Evolutionary conservation across 2,797 vertebrate species (phyloP), one percentile per base, ranked within the genome.

Genomic region (Sebastes itinus): DNA sequence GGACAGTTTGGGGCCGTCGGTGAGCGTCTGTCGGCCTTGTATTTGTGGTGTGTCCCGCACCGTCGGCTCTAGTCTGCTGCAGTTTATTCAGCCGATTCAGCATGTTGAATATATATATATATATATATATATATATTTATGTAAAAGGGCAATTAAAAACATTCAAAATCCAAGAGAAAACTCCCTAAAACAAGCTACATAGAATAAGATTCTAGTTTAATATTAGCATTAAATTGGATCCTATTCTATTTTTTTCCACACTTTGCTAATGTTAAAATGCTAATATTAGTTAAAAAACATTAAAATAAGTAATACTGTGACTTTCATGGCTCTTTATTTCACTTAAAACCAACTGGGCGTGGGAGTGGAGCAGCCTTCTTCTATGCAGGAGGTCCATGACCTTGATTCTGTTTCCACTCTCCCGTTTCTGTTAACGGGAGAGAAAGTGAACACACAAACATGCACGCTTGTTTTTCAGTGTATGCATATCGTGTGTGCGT

Each of bases 341-440:
- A 14, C 20, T 25, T 42, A 27, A 77, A 72, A 62, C 22, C n/a
- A 65, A 78, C 73, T 13, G 66, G 65, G 69, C 87, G 86, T n/a
- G 70, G 65, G 69, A 88, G 86, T n/a, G 70, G 75, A 82, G 9
- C 25, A 61, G 72, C n/a, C 55, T 10, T n/a, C 35, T 74, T 81
- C 87, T 30, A 87, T 74, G 58, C 46, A n/a, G 16, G 16, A 64
- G 81, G 30, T 69, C 77, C 46, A 33, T 22, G 86, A 82, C 92
- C 91, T 91, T 82, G 88, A 79, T 70, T 66, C 73, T 87, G 77
- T 83, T 46, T 78, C 82, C 74, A 23, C 82, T 27, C 79, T 32
- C 7, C 52, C 42, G 75, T 78, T 55, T 84, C 62, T 75, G 74
- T 75, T 69, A 18, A 78, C 68, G 77, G 71, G 77, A 63, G 85